Evolutionary conservation across 1,140 invertebrate genomes (phyloP), one percentile per base, ranked within the genome.

Genomic region (Trichonephila inaurata): DNA sequence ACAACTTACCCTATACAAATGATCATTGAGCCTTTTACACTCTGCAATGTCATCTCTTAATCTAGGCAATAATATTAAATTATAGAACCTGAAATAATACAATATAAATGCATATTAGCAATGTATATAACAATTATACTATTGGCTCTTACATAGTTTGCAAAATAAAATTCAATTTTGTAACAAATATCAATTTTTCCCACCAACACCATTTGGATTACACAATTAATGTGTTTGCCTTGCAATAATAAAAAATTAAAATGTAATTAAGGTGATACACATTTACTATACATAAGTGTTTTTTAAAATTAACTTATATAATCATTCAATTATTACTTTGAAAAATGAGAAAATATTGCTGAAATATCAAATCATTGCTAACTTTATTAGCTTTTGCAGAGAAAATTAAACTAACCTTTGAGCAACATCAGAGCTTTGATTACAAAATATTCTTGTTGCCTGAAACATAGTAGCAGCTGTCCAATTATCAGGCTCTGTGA

Each of bases 351-450:
- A 40, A 40, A 40, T 40, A 40, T 40, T 40, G 4, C 33, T 40
- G 33, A 40, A 40, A 40, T 21, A 64, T 64, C 21, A 19, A 19
- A 21, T 64, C 0, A 19, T 64, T 19, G 21, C 21, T 64, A 64
- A 19, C 33, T 64, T 5, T 18, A 64, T 64, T 18, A 5, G 62
- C 14, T 77, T 83, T 85, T n/a, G 14, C 51, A 85, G 12, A 44
- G 33, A 87, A 40, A 19, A 21, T 40, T 18, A 19, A 44, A 64
- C 16, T 2, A 2, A 96, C 96, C 98, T 96, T 95, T 99, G 99
- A 10, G 99, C 98, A 98, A 99, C 99, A 95, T 98, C 98, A 94
- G 99, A 98, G 95, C 98, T 99, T 33, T 99, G 99, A 14, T 99
- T 99, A 24, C 98, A 97, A 96, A 99, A 99, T 95, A 99, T 98